These are phyloP conservation scores for Palaemon carinicauda DNA, from an alignment of 1,140 invertebrate genomes.

Conservation along the genomic window DNA sequence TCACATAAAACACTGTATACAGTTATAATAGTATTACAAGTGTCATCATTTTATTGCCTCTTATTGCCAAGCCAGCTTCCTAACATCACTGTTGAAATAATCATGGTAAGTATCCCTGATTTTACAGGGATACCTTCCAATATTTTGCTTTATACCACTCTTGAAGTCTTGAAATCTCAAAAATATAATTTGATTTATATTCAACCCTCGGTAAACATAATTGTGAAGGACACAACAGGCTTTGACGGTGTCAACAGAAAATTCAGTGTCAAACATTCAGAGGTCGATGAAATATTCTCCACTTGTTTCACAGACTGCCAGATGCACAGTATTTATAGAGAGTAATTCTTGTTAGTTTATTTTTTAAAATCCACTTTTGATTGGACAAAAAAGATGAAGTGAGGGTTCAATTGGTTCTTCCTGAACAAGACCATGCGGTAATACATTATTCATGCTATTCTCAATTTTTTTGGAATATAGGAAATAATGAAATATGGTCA, in stretches of 20 bases:
- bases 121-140: not conserved
- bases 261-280: constrained; percentile 61
- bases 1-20: not conserved
- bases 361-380: constrained; percentile 23
- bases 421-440: too few relatives aligned
- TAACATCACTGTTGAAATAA: constrained; percentile 31
- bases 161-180: constrained; percentile 5
- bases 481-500: too few relatives aligned
- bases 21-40: too few relatives aligned
- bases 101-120: constrained; percentile 24
- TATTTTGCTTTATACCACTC: not conserved
- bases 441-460: too few relatives aligned
- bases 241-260: constrained; percentile 61
- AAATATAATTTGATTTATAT: constrained; percentile 62
- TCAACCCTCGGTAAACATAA: constrained; percentile 63
- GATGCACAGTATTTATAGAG: too few relatives aligned
- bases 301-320: constrained; percentile 61
- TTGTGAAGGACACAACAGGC: constrained; percentile 64
- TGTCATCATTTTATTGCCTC: constrained; percentile 23
- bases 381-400: not conserved
- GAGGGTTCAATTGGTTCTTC: constrained; percentile 1
- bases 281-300: constrained; percentile 63
- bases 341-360: not conserved
- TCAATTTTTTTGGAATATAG: too few relatives aligned
- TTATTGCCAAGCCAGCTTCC: constrained; percentile 13